Conservation (phyloP, 1,140 invertebrate species). For the Orchesella cincta region DNA sequence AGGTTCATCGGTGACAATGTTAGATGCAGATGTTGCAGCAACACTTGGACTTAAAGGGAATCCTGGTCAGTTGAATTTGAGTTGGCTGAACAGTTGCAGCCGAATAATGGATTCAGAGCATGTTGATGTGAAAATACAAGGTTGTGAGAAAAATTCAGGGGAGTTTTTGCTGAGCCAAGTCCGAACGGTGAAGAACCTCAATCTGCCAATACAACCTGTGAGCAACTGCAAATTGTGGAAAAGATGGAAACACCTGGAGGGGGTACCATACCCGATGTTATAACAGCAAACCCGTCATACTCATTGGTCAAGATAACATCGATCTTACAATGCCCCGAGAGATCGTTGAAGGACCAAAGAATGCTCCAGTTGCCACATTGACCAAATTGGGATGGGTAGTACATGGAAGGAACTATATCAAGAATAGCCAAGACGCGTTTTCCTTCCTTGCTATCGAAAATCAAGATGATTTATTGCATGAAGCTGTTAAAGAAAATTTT, state of each 20-base stretch:
- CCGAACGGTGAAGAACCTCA: conserved; percentile 18
- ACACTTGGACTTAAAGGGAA: not conserved
- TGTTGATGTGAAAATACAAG: not conserved
- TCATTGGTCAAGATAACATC: conserved; percentile 32
- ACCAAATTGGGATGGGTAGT: conserved; percentile 40
- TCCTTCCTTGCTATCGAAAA: not conserved
- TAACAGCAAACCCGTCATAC: conserved; percentile 18
- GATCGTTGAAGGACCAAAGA: not conserved
- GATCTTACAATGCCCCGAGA: not conserved
- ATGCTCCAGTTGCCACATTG: not conserved
- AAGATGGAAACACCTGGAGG: conserved; percentile 11
- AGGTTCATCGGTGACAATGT: not conserved
- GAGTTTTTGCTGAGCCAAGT: not conserved
- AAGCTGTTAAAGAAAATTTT: conserved; percentile 36
- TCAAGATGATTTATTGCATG: not conserved
- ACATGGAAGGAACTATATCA: not conserved
- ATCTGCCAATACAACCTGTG: conserved; percentile 26
- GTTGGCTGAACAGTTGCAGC: not conserved
- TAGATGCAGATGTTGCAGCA: not conserved
- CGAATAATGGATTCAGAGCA: too few relatives aligned
- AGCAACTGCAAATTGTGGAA: not conserved
- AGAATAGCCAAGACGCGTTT: not conserved
- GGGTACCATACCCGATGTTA: not conserved
- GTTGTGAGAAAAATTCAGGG: not conserved
- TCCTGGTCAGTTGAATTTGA: not conserved